A percentile compares a stretch with the other conserved stretches of the same genome.
Evolutionary conservation across 2,113 vertebrate genomes (phyloP).

Genomic region (Coregonus clupeaformis): DNA sequence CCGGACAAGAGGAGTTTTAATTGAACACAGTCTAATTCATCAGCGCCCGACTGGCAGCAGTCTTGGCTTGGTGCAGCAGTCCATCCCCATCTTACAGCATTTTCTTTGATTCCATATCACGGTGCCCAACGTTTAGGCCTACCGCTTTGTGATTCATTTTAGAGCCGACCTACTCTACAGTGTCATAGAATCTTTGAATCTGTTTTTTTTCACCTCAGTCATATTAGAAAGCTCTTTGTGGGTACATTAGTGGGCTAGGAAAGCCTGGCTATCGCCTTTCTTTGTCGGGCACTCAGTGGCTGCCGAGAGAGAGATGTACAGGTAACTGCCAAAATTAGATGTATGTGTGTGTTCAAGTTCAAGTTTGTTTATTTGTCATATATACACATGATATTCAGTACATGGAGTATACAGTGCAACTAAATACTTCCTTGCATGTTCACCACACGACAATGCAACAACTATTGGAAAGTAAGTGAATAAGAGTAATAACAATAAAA

Average conservation of each 20-base stretch:
- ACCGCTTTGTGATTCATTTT: neutral
- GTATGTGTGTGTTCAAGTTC: no score
- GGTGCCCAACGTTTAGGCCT: neutral
- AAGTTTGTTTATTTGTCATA: no score
- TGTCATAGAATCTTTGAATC: neutral
- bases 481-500: no score
- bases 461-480: no score
- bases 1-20: slow-evolving; percentile 7
- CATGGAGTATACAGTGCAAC: no score
- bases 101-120: neutral
- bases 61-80: neutral
- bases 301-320: neutral
- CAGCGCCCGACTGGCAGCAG: neutral
- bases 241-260: neutral
- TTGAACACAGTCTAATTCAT: slow-evolving; percentile 15
- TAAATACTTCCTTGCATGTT: no score
- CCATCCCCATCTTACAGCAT: neutral
- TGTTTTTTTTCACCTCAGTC: neutral
- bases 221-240: neutral
- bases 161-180: neutral
- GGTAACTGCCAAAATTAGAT: no score
- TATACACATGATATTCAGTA: no score
- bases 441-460: no score
- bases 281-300: neutral
- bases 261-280: neutral